phyloP scores from a whole-genome alignment of 2,888 invertebrate species.

The Trachelus troglodyta region DNA sequence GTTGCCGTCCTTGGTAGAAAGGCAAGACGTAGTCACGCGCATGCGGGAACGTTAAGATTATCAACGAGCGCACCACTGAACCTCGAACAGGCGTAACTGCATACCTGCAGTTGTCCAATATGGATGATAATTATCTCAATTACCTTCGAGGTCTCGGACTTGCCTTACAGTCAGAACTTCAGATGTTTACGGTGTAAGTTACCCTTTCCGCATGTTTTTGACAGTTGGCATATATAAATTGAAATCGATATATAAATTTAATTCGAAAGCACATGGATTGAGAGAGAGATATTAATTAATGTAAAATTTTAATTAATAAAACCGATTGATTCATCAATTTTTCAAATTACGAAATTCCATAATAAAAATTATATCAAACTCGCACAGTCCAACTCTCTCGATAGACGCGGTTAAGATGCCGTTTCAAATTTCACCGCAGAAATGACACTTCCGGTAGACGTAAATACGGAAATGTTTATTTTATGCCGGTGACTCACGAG shows the following conservation, averaged over 20 bases:
- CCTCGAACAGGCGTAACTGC: constrained; percentile 11
- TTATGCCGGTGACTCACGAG: background rate
- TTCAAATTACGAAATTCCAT: too few species aligned
- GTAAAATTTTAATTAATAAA: background rate
- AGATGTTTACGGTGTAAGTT: background rate
- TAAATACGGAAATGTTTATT: background rate
- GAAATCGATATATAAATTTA: background rate
- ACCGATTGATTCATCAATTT: too few species aligned
- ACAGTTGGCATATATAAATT: background rate
- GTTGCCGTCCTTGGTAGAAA: constrained; percentile 10
- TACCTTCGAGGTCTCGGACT: constrained; percentile 18
- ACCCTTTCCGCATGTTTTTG: background rate
- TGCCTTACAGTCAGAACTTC: background rate
- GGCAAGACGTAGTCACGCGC: constrained; percentile 11
- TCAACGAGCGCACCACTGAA: constrained; percentile 4
- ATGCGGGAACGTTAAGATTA: constrained; percentile 12
- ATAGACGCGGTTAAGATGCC: too few species aligned
- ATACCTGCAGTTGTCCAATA: constrained; percentile 14
- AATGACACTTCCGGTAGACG: background rate
- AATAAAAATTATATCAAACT: too few species aligned
- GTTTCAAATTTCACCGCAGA: background rate
- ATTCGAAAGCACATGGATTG: too few species aligned
- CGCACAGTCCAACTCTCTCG: too few species aligned
- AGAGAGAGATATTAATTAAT: background rate
- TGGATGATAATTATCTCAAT: constrained; percentile 17